Conservation (phyloP, 2,888 invertebrate genomes). For the Pyrrhosoma nymphula region DNA sequence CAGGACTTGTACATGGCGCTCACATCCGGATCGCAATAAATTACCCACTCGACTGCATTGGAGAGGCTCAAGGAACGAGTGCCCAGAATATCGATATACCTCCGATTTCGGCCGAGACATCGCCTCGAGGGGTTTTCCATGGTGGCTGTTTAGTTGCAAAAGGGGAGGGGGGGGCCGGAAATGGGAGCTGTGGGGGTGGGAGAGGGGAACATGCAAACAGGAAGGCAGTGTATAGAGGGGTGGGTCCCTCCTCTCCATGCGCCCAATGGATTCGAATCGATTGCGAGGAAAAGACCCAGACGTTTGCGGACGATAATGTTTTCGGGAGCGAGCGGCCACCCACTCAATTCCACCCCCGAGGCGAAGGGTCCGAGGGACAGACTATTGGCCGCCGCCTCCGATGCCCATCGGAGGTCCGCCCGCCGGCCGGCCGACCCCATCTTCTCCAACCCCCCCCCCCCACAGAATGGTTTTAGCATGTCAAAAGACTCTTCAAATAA, state of each 20-base stretch:
- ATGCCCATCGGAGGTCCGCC: constrained; percentile 19
- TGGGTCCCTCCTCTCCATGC: too few species aligned
- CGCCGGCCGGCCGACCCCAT: background rate
- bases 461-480: constrained; percentile 45
- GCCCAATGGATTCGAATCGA: background rate
- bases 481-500: constrained; percentile 35
- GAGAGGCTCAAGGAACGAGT: background rate
- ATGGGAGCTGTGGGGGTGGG: background rate
- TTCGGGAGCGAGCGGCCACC: background rate
- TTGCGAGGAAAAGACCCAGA: background rate
- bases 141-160: background rate
- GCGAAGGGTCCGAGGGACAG: background rate
- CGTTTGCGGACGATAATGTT: constrained; percentile 52
- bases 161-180: background rate
- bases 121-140: background rate
- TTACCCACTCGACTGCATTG: background rate
- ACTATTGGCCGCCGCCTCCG: background rate
- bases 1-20: background rate
- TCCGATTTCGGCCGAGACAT: background rate
- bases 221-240: background rate
- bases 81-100: background rate
- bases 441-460: background rate
- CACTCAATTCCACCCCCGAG: background rate
- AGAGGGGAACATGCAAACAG: constrained; percentile 34
- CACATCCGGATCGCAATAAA: background rate